Evolutionary conservation across 1,140 invertebrate species (phyloP).

Genomic region (Pantala flavescens): DNA sequence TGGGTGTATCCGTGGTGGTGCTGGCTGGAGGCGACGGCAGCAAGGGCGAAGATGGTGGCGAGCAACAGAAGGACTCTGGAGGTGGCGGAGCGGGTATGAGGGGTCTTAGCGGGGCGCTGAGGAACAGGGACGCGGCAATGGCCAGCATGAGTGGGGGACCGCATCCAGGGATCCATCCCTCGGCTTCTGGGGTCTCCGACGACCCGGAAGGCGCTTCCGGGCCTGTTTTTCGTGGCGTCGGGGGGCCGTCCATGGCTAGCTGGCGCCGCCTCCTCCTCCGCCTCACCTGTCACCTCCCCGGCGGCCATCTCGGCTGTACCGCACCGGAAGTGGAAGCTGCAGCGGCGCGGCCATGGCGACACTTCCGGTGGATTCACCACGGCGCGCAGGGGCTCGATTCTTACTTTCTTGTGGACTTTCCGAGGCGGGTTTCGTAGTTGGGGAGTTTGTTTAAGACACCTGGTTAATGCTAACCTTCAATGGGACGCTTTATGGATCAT

Average conservation of each 20-base stretch:
- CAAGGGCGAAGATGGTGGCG: not conserved
- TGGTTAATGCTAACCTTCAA: too few species aligned
- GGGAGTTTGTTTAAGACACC: too few species aligned
- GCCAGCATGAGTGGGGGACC: not conserved
- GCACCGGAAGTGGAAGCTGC: not conserved
- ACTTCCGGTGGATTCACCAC: not conserved
- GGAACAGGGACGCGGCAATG: not conserved
- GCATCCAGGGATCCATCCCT: not conserved
- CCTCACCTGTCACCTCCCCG: not conserved
- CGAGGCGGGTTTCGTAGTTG: too few species aligned
- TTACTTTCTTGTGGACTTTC: not conserved
- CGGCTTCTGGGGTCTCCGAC: not conserved
- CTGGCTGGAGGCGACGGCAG: not conserved
- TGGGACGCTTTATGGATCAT: too few species aligned
- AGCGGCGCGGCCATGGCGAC: not conserved
- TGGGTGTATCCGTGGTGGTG: conserved; percentile 1
- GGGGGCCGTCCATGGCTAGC: not conserved
- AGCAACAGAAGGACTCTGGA: not conserved
- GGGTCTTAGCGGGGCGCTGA: not conserved
- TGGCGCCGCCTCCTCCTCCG: not conserved
- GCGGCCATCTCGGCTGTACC: not conserved
- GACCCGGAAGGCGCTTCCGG: not conserved
- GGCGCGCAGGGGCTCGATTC: not conserved
- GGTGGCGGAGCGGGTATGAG: not conserved
- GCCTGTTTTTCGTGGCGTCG: not conserved